Base-by-base conservation (phyloP, 2,888 invertebrate species). In the Pachycephus smyrnensis region DNA sequence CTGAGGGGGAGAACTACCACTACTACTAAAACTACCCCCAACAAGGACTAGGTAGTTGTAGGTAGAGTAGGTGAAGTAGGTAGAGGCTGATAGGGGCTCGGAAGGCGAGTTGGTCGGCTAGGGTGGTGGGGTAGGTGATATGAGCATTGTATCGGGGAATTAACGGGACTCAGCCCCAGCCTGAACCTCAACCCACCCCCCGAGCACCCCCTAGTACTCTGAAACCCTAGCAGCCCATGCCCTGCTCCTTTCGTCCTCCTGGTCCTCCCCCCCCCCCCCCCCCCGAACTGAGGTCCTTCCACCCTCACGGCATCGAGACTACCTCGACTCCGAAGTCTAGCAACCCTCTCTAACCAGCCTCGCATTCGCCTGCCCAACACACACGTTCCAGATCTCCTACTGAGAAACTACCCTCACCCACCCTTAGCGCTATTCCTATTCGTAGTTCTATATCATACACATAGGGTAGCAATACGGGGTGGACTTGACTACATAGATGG, bases 101-200 rank as follows among this genome's bases (percentile, higher is more conserved):
- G 86, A 37, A 33, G 85, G 87, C 85, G 86, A 87, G 86, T 87
- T 55, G 23, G 55, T 55, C 55, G 86, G 87, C 86, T 88, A 88
- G 88, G 87, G 87, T 86, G 85, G 85, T 55, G 89, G 88, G 90
- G 89, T 88, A 91, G 90, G 91, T 90, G 91, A 91, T 91, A 91
- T 91, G 91, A 91, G 91, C 91, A 91, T 91, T 91, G 91, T 91
- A 91, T 91, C 91, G 91, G 90, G 90, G 91, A 91, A 91, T 91
- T 91, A 91, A 91, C 91, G 91, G 89, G 87, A 85, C 87, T 87
- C 78, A 73, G 55, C 75, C 74, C 68, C 75, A 30, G 75, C 77
- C 75, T 75, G 73, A 75, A 75, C 77, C 35, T 37, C 77, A 40
- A 71, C 69, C 77, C 69, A 31, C 31, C 30, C 33, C 71, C 33